Percentiles rank a stretch among this genome's conserved stretches.
phyloP scores from a whole-genome alignment of 2,113 vertebrate genomes.

The Taxidea taxus region DNA sequence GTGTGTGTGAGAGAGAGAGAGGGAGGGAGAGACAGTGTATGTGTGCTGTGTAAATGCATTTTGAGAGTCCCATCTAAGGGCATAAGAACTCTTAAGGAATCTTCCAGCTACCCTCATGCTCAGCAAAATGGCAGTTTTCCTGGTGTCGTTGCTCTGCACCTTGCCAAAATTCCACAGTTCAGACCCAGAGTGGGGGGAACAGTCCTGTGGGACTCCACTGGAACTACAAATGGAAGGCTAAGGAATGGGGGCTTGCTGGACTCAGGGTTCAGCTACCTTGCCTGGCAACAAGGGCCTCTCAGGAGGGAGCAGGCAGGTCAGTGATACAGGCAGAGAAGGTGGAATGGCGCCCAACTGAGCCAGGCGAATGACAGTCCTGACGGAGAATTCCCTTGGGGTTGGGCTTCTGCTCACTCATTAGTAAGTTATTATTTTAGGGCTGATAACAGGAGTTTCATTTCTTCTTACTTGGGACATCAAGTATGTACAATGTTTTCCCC shows the following conservation, averaged over 20 bases:
- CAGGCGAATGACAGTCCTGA: neutral
- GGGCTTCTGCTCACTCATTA: neutral
- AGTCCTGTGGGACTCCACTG: neutral
- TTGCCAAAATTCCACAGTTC: neutral
- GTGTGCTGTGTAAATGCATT: neutral
- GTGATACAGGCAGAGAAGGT: neutral
- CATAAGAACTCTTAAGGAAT: neutral
- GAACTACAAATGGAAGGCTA: neutral
- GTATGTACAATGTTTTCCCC: neutral
- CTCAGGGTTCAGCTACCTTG: neutral
- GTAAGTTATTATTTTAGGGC: neutral
- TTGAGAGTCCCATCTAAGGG: neutral
- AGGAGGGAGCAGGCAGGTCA: neutral
- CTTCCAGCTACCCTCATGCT: neutral
- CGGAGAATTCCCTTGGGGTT: neutral
- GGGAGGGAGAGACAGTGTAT: too few relatives aligned
- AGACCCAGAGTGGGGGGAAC: neutral
- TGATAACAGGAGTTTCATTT: constrained; percentile 65
- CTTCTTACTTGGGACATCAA: constrained; percentile 56
- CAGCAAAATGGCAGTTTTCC: neutral
- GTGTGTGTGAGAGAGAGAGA: neutral
- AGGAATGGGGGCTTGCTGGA: neutral
- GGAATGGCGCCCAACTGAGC: neutral
- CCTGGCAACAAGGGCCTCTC: neutral
- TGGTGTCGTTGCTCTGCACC: neutral